Evolutionary conservation across 1,140 invertebrate species (phyloP), one percentile per base, ranked within the genome.

Genomic region (Idris sp.): DNA sequence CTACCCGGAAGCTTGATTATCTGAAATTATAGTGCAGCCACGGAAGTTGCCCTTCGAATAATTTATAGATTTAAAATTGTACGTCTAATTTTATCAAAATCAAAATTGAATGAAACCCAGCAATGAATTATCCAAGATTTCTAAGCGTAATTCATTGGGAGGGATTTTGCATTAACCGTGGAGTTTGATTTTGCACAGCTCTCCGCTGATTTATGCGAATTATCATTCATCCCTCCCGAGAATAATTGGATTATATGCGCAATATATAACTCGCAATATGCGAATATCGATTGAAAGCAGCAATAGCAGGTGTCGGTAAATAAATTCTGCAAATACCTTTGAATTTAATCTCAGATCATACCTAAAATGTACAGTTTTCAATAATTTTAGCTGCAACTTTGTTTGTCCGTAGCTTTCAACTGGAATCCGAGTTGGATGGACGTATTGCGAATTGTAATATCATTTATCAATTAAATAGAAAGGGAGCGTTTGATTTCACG

Each of bases 1-100:
- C 41, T 49, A 77, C 64, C 59, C 64, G 69, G 69, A 76, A 78
- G 56, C 74, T 64, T 48, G 54, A 74, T 78, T 73, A 73, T 78
- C 44, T 65, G 56, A 43, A 61, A 65, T 68, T 68, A 67, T 56
- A 62, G 64, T 48, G 31, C 1, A 72, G 30, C 35, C 33, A 22
- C 10, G 28, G 40, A n/a, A n/a, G n/a, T n/a, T n/a, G n/a, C n/a
- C n/a, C n/a, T n/a, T n/a, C n/a, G n/a, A n/a, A n/a, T n/a, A 43
- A 72, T 72, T 72, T 72, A 62, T 64, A 49, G 58, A 72, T 51
- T 49, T 11, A 33, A 69, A 64, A 56, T 72, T 49, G 33, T 36
- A 56, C 35, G 33, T 62, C 58, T 41, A 41, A 51, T 33, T 56
- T 49, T 56, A 49, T 40, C 22, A 8, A 3, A 8, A n/a, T 25